phyloP scores from a whole-genome alignment of 1,140 invertebrate genomes.

The Anthonomus grandis region DNA sequence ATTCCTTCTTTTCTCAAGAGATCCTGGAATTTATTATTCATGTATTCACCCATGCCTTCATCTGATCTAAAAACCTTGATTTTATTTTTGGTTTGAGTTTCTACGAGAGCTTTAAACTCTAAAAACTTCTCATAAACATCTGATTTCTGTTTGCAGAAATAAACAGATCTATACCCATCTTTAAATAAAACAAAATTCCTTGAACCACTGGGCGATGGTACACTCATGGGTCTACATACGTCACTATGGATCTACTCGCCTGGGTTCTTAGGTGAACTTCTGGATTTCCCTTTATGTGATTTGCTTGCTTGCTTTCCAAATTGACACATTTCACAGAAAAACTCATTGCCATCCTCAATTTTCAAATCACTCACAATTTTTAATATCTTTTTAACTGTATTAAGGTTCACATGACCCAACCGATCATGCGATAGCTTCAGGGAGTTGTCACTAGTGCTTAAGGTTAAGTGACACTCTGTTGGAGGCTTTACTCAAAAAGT shows the following conservation, averaged over 20 bases:
- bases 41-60: slow-evolving; percentile 48
- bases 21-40: slow-evolving; percentile 26
- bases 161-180: slow-evolving; percentile 40
- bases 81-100: slow-evolving; percentile 38
- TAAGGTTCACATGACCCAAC: slow-evolving; percentile 34
- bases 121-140: slow-evolving; percentile 43
- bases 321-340: background rate
- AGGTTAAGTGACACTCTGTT: slow-evolving; percentile 3
- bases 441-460: background rate
- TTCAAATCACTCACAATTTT: background rate
- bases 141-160: slow-evolving; percentile 47
- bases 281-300: background rate
- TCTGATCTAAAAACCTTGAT: slow-evolving; percentile 43
- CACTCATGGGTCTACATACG: slow-evolving; percentile 42
- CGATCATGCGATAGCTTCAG: slow-evolving; percentile 27
- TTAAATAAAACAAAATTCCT: slow-evolving; percentile 48
- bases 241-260: slow-evolving; percentile 35
- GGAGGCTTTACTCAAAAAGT: background rate
- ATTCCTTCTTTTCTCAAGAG: slow-evolving; percentile 30
- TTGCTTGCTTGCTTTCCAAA: slow-evolving; percentile 6
- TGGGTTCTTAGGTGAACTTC: background rate
- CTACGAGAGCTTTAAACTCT: slow-evolving; percentile 35
- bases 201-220: slow-evolving; percentile 35
- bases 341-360: background rate
- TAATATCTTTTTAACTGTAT: background rate